Evolutionary conservation across 2,888 invertebrate species (phyloP), one percentile per base, ranked within the genome.

Genomic region (Lagria hirta): DNA sequence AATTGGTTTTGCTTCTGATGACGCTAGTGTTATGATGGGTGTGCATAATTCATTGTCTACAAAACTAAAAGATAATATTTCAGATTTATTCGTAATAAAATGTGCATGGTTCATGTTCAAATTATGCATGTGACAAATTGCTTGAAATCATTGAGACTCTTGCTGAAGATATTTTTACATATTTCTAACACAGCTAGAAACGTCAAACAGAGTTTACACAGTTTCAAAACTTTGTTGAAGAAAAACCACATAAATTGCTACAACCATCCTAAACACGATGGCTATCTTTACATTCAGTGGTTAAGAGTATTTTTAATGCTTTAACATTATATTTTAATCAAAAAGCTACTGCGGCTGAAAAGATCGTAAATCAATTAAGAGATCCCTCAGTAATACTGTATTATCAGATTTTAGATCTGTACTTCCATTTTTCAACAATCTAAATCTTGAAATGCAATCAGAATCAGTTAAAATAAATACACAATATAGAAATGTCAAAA

Each of bases 191-290:
- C 7, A 22, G 22, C 10, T 22, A 4, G n/a, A 22, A 22, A 7
- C 3, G 22, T 8, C 22, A 22, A 22, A 22, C 22, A 3, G 22
- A 22, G 10, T 22, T 22, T 7, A 4, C n/a, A 3, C 8, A 3
- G 10, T 22, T 4, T 22, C 18, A 22, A 22, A 3, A 7, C n/a
- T 7, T 4, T 22, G 10, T 22, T 22, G 10, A 7, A 22, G 22
- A 4, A 7, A 22, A 27, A 27, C 3, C 27, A 29, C 8, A 60
- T 54, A 35, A 43, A n/a, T n/a, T n/a, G n/a, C n/a, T n/a, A n/a
- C n/a, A n/a, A n/a, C n/a, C n/a, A n/a, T n/a, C n/a, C n/a, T n/a
- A n/a, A n/a, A n/a, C n/a, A n/a, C n/a, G n/a, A n/a, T n/a, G n/a
- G n/a, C n/a, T n/a, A n/a, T n/a, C n/a, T n/a, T n/a, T n/a, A n/a